These are phyloP conservation scores for Lasioglossum marginatum DNA, from an alignment of 2,888 invertebrate genomes.

Conservation along the genomic window DNA sequence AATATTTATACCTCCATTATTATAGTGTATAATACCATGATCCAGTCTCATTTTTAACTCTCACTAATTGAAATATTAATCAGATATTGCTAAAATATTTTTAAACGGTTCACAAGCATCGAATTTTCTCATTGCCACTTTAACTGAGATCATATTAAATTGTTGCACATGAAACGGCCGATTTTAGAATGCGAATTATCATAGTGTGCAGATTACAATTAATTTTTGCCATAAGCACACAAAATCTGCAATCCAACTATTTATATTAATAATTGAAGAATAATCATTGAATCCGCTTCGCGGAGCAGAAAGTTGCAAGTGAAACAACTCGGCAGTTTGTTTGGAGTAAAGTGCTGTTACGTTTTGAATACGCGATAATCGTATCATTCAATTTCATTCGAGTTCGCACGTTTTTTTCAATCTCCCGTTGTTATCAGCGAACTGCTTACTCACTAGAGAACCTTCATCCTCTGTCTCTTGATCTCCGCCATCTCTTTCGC, in stretches of 20 bases:
- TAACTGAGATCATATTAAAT: too few species aligned
- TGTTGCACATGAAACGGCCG: background rate
- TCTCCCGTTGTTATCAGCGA: background rate
- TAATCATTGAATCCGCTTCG: too few species aligned
- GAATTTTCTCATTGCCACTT: background rate
- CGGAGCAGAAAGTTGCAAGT: background rate
- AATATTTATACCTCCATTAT: too few species aligned
- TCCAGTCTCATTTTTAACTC: too few species aligned
- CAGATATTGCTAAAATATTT: background rate
- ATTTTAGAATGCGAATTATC: background rate
- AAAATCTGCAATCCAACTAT: background rate
- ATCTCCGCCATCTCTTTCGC: background rate
- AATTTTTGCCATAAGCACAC: too few species aligned
- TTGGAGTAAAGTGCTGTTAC: background rate
- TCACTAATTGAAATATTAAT: too few species aligned
- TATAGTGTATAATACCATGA: too few species aligned
- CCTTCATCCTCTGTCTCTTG: conserved; percentile 1
- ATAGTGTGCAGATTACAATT: background rate
- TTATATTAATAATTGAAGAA: too few species aligned
- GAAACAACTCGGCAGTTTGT: background rate
- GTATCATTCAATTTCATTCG: conserved; percentile 3
- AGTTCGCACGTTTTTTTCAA: background rate
- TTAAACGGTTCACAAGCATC: background rate
- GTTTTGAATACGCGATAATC: background rate
- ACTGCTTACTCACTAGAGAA: background rate